These are phyloP conservation scores for Oryzias sinensis DNA, from an alignment of 2,797 vertebrate species.

Conservation along the genomic window DNA sequence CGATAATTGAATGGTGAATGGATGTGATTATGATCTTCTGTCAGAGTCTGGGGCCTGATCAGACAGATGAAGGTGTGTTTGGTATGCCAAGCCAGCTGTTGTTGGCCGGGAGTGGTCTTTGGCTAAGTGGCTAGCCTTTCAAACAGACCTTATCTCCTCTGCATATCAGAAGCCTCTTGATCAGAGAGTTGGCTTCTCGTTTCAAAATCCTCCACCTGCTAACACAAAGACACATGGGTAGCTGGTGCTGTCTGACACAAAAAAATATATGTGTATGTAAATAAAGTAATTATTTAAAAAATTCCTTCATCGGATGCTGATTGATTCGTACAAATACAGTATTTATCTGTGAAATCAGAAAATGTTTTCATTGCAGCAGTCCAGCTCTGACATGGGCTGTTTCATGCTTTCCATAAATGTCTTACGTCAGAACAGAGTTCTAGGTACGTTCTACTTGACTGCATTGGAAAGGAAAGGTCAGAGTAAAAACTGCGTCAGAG, in stretches of 20 bases:
- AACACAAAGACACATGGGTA: conserved; percentile 31
- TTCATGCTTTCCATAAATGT: conserved; percentile 8
- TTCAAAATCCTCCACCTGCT: conserved; percentile 57
- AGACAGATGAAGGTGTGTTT: conserved; percentile 59
- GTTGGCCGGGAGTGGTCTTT: conserved; percentile 61
- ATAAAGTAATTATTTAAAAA: not conserved
- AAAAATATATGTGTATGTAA: conserved; percentile 23
- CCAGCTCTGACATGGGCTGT: conserved; percentile 3
- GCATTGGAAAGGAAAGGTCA: conserved; percentile 4
- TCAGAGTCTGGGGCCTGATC: conserved; percentile 66
- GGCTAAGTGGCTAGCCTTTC: conserved; percentile 56
- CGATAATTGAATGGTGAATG: conserved; percentile 68
- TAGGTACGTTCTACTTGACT: conserved; percentile 14
- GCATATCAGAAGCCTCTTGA: conserved; percentile 54
- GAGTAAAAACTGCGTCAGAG: conserved; percentile 22
- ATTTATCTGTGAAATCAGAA: conserved; percentile 1
- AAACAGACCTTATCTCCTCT: conserved; percentile 66
- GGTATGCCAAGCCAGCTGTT: conserved; percentile 67
- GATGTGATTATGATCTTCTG: conserved; percentile 70
- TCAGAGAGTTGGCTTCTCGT: conserved; percentile 45
- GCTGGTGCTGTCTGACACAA: conserved; percentile 11
- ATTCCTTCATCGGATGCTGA: not conserved
- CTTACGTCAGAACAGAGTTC: conserved; percentile 4
- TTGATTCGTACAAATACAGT: not conserved
- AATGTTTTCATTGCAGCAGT: conserved; percentile 7